phyloP scores from a whole-genome alignment of 2,797 vertebrate species.

The Dendrocincla fuliginosa region DNA sequence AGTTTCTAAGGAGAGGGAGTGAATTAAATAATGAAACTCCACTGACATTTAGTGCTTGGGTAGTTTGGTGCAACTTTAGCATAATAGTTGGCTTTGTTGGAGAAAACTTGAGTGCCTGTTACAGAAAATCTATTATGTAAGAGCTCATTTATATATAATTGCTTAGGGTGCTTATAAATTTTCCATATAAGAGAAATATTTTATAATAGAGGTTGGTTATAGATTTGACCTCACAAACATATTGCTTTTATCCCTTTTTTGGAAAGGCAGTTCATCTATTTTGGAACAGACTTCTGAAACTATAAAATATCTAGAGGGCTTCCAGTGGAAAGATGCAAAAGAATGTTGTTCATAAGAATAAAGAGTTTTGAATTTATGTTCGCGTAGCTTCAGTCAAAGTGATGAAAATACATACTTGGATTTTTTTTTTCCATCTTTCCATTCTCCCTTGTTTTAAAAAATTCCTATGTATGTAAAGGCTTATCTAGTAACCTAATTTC shows the following conservation, averaged over 20 bases:
- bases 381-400: background rate
- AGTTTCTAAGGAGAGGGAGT: background rate
- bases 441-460: background rate
- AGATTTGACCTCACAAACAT: conserved; percentile 71
- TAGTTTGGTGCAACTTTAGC: conserved; percentile 54
- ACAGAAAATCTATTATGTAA: conserved; percentile 76
- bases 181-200: conserved; percentile 60
- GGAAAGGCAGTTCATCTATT: conserved; percentile 59
- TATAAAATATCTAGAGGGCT: conserved; percentile 20
- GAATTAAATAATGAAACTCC: conserved; percentile 31
- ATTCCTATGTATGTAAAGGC: background rate
- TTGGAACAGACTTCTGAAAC: conserved; percentile 58
- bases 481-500: background rate
- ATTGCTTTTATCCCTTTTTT: conserved; percentile 13
- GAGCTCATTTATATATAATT: conserved; percentile 69
- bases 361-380: background rate
- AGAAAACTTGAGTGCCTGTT: conserved; percentile 65
- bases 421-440: background rate
- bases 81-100: conserved; percentile 45
- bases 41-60: conserved; percentile 61
- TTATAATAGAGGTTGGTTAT: conserved; percentile 76
- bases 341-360: background rate
- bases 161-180: conserved; percentile 73
- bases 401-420: background rate
- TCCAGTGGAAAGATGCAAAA: background rate